Percentiles rank a stretch among this genome's conserved stretches.
phyloP scores from a whole-genome alignment of 2,113 vertebrate genomes.

The Passer montanus region DNA sequence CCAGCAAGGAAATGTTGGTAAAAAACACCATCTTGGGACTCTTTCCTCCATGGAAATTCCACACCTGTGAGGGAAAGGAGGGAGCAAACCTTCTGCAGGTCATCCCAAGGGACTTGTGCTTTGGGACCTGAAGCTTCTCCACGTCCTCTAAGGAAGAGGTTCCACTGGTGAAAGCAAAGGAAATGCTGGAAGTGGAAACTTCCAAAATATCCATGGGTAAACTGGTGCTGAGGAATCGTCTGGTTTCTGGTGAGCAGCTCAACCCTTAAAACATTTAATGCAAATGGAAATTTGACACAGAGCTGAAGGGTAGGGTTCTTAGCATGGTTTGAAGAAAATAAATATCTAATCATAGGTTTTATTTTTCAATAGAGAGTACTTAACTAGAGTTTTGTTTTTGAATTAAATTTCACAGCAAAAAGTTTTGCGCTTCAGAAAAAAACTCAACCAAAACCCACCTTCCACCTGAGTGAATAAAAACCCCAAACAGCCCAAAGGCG shows the following conservation, averaged over 20 bases:
- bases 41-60: not conserved
- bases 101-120: not conserved
- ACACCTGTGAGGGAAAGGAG: no score
- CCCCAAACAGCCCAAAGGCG: accelerated
- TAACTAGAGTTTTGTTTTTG: not conserved
- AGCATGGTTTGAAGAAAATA: not conserved
- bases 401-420: not conserved
- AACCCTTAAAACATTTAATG: not conserved
- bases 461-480: not conserved
- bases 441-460: not conserved
- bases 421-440: not conserved
- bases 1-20: not conserved
- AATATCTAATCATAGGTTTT: accelerated
- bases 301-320: not conserved
- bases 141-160: not conserved
- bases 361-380: not conserved
- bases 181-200: not conserved
- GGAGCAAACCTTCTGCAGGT: not conserved
- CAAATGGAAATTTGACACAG: not conserved
- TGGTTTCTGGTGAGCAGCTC: not conserved
- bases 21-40: accelerated
- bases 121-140: not conserved
- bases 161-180: not conserved
- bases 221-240: not conserved
- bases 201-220: not conserved